Percentiles rank a stretch among this genome's conserved stretches.
These are phyloP conservation scores for Pseudococcus longispinus DNA, from an alignment of 2,888 invertebrate species.

Conservation along the genomic window DNA sequence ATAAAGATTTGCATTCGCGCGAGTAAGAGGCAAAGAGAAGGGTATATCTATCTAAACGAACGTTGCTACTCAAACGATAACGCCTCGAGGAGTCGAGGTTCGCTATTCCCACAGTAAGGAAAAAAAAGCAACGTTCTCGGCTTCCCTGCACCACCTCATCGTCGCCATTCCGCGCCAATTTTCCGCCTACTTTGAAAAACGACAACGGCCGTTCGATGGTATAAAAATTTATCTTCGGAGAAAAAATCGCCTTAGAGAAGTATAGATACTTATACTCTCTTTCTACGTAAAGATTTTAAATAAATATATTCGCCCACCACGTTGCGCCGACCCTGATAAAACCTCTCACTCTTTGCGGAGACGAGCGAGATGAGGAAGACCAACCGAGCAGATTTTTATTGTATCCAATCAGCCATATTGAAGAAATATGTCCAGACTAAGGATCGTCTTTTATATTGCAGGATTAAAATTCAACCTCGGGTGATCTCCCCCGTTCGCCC, in stretches of 20 bases:
- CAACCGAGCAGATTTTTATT: neutral
- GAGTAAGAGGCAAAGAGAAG: neutral
- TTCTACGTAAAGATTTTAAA: neutral
- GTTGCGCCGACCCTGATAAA: neutral
- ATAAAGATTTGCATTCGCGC: neutral
- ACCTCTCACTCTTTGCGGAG: neutral
- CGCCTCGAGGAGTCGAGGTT: conserved; percentile 7
- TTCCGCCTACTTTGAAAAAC: conserved; percentile 28
- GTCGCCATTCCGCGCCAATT: neutral
- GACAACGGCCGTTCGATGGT: neutral
- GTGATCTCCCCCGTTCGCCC: neutral
- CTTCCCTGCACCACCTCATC: neutral
- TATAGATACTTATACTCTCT: neutral
- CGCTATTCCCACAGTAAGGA: neutral
- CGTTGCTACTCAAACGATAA: neutral
- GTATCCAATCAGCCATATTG: conserved; percentile 1
- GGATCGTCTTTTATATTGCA: neutral
- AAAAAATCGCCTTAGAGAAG: conserved; percentile 4
- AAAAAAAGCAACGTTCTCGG: neutral
- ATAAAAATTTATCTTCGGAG: conserved; percentile 5
- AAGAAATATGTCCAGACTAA: conserved; percentile 8
- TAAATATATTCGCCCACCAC: neutral
- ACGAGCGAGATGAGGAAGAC: neutral
- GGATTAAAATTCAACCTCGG: conserved; percentile 7
- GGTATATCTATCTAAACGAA: neutral